Base-by-base conservation (phyloP, 1,140 invertebrate species). In the Diplogasteroides magnus region DNA sequence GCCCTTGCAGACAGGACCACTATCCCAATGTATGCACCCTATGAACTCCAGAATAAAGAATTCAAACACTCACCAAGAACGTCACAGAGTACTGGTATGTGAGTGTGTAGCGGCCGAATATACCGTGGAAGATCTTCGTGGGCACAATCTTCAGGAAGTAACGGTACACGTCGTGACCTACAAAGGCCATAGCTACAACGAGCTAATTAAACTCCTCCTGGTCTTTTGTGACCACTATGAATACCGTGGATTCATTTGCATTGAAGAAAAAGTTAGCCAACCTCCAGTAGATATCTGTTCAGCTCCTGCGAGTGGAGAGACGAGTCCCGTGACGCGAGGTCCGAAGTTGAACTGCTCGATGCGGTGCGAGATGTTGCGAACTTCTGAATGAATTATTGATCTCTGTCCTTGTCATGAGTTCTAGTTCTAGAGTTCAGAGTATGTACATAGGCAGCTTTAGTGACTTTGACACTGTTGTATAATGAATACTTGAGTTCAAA, bases 71-170 rank as follows among this genome's bases (percentile, higher is more conserved):
- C 32, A 67, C 77, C 78, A 65, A 60, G 58, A 71, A 83, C 1
- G 78, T 82, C 25, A 83, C 81, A 1, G 80, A 72, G 61, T 80
- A 80, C 61, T 80, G 78, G 58, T 80, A 80, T 2, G 78, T 77
- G 55, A 73, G 64, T 3, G 77, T 75, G 63, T 70, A 72, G 19
- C 69, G 56, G 19, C 76, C 67, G 37, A 82, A 79, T 14, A 75
- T 67, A 2, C 74, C 74, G 23, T 48, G 55, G 59, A 76, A 76
- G 60, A 80, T 81, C 29, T 72, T 69, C 11, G 78, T 80, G 19
- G 78, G 78, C 19, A 80, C 78, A 23, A 80, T 70, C 65, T 80
- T 80, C 29, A 80, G 72, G 32, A 73, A 77, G 61, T 74, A 81
- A 13, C 67, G 63, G 59, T 58, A 76, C 55, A 74, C 31, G 25